These are phyloP conservation scores for Netelia inedita DNA, from an alignment of 2,888 invertebrate genomes.

Conservation along the genomic window DNA sequence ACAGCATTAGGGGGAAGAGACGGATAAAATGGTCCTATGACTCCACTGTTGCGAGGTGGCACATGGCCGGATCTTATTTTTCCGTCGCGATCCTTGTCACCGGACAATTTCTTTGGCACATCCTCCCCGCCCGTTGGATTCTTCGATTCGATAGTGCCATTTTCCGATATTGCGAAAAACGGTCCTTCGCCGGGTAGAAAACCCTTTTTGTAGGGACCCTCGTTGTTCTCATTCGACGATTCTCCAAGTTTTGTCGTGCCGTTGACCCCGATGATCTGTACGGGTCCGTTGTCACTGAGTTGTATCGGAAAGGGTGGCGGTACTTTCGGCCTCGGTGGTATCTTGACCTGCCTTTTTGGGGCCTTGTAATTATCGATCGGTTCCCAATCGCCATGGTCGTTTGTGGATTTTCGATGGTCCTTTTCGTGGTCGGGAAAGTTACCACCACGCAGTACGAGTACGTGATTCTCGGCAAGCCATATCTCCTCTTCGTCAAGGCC, in stretches of 20 bases:
- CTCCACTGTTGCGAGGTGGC: slow-evolving; percentile 75
- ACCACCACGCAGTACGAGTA: slow-evolving; percentile 93
- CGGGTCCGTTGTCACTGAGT: slow-evolving; percentile 93
- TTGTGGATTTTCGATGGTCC: slow-evolving; percentile 55
- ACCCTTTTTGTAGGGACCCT: slow-evolving; percentile 83
- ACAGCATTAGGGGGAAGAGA: slow-evolving; percentile 89
- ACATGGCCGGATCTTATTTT: slow-evolving; percentile 87
- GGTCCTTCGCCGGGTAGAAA: slow-evolving; percentile 86
- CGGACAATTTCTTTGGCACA: slow-evolving; percentile 87
- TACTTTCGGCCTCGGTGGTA: slow-evolving; percentile 92
- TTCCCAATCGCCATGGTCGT: slow-evolving; percentile 87
- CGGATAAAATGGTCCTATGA: slow-evolving; percentile 84
- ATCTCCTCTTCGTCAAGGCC: slow-evolving; percentile 94
- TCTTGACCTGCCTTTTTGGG: slow-evolving; percentile 93
- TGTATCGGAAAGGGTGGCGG: slow-evolving; percentile 98
- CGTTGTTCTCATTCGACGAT: slow-evolving; percentile 75
- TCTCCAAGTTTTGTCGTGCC: slow-evolving; percentile 89
- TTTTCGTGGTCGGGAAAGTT: slow-evolving; percentile 86
- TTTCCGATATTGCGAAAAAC: slow-evolving; percentile 85
- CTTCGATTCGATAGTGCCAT: slow-evolving; percentile 86
- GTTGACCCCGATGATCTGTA: slow-evolving; percentile 94
- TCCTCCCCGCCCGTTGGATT: slow-evolving; percentile 86
- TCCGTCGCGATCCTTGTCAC: slow-evolving; percentile 85
- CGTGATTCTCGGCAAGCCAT: slow-evolving; percentile 95
- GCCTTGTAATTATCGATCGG: slow-evolving; percentile 95